These are phyloP conservation scores for Colius striatus DNA, from an alignment of 2,113 vertebrate species.

Conservation along the genomic window DNA sequence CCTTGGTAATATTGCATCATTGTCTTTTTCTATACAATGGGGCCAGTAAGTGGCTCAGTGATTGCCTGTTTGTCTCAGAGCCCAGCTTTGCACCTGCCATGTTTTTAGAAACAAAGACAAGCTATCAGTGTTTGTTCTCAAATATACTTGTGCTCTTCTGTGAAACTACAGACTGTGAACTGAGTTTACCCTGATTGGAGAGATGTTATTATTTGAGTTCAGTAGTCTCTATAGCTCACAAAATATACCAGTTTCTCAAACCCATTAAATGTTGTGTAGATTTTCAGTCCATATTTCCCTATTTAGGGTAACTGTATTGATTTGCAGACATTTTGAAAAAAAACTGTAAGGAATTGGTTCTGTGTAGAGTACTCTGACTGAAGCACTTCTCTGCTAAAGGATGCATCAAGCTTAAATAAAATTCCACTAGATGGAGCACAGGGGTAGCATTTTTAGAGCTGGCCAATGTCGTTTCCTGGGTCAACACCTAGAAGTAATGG, in stretches of 20 bases:
- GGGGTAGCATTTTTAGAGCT: constrained; percentile 65
- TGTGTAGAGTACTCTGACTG: neutral
- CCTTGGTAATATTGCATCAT: neutral
- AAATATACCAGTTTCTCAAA: neutral
- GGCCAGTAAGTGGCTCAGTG: neutral
- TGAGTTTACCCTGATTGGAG: neutral
- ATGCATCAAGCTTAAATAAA: constrained; percentile 29
- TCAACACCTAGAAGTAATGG: neutral
- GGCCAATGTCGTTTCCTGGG: neutral
- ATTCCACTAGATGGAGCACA: constrained; percentile 83
- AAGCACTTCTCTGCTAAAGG: neutral
- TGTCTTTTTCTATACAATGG: neutral
- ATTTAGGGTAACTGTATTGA: neutral
- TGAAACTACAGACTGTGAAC: neutral
- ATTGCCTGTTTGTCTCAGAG: neutral
- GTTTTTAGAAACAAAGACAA: neutral
- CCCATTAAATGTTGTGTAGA: neutral
- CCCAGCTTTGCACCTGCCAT: neutral
- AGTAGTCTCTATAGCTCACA: neutral
- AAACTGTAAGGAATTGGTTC: neutral
- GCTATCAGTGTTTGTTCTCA: neutral
- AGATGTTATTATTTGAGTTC: neutral
- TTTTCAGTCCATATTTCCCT: neutral
- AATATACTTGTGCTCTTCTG: neutral
- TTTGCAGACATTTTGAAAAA: neutral